A percentile compares a stretch with the other conserved stretches of the same genome.
phyloP scores from a whole-genome alignment of 2,888 invertebrate genomes.

The Gerris lacustris region DNA sequence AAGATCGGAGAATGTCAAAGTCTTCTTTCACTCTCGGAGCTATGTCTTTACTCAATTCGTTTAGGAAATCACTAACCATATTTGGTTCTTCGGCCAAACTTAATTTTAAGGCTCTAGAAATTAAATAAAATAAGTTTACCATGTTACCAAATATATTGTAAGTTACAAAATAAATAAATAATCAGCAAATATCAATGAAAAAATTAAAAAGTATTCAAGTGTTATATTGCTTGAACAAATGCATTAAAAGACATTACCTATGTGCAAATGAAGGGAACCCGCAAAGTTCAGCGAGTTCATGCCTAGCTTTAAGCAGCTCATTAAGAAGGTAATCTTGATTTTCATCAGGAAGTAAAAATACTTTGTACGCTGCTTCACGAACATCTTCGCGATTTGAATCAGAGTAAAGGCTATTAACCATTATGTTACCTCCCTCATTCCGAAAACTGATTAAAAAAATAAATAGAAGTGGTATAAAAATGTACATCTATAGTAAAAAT shows the following conservation, averaged over 20 bases:
- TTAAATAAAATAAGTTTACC: no score
- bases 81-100: slow-evolving; percentile 73
- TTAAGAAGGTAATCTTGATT: slow-evolving; percentile 63
- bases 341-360: slow-evolving; percentile 66
- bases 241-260: slow-evolving; percentile 36
- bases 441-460: slow-evolving; percentile 41
- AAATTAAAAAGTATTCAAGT: no score
- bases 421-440: slow-evolving; percentile 55
- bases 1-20: slow-evolving; percentile 58
- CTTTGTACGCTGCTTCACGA: slow-evolving; percentile 76
- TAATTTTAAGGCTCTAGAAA: slow-evolving; percentile 63
- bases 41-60: slow-evolving; percentile 58
- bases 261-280: slow-evolving; percentile 84
- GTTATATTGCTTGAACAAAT: no score
- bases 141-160: no score
- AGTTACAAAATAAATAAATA: no score
- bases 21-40: slow-evolving; percentile 58
- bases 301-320: slow-evolving; percentile 58
- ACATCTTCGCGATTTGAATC: slow-evolving; percentile 66
- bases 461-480: slow-evolving; percentile 5
- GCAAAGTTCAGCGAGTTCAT: slow-evolving; percentile 70
- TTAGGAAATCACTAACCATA: slow-evolving; percentile 66
- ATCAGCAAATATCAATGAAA: no score
- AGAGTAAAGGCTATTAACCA: slow-evolving; percentile 69
- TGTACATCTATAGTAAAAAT: slow-evolving; percentile 6